These are phyloP conservation scores for Parazoanthus atlanticus DNA, from an alignment of 92 coral and sea anemone species.

Conservation along the genomic window DNA sequence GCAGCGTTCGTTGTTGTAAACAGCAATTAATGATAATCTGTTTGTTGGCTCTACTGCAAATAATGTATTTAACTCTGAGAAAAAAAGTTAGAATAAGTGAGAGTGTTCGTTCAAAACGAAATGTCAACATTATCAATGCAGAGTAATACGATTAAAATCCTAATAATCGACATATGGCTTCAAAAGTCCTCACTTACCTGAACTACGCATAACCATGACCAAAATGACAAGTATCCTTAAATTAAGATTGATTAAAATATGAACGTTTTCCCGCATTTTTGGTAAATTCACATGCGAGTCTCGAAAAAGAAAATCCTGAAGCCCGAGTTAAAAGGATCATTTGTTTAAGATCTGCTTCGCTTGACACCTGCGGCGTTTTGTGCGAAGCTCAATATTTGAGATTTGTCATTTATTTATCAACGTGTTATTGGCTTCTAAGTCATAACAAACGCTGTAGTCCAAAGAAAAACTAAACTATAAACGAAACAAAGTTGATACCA, in stretches of 20 bases:
- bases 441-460: not conserved
- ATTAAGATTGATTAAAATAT: not conserved
- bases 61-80: not conserved
- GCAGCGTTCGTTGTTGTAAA: not conserved
- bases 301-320: not conserved
- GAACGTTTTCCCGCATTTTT: not conserved
- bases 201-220: not conserved
- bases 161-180: not conserved
- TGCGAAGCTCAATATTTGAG: not conserved
- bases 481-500: too few relatives aligned
- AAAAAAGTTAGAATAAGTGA: not conserved
- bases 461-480: not conserved
- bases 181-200: not conserved
- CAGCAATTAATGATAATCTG: slow-evolving; percentile 8
- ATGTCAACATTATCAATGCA: not conserved
- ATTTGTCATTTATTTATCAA: slow-evolving; percentile 11
- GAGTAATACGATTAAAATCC: not conserved
- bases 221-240: not conserved
- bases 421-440: not conserved
- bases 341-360: not conserved
- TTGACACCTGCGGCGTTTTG: not conserved
- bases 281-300: not conserved
- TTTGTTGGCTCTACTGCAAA: not conserved
- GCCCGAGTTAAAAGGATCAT: not conserved
- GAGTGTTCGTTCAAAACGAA: not conserved